A percentile compares a stretch with the other conserved stretches of the same genome.
Conservation (phyloP, 2,888 invertebrate species). For the Flabesymbios commensalis region DNA sequence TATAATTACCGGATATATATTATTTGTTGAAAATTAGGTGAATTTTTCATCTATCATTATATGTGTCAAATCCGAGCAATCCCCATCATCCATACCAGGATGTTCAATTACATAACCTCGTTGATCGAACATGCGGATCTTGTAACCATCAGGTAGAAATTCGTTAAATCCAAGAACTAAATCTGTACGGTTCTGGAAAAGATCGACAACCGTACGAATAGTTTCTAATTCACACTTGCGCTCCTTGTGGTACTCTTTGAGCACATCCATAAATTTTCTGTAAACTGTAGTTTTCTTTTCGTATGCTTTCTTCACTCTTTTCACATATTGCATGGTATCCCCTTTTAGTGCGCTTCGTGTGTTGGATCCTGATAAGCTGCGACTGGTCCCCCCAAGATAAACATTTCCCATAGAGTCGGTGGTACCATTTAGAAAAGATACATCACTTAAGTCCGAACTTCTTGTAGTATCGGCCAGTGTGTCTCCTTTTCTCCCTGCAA, state of each 20-base stretch:
- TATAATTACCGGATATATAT: too few species aligned
- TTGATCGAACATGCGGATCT: neutral
- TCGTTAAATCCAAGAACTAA: conserved; percentile 33
- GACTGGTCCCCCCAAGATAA: too few species aligned
- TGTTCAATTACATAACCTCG: neutral
- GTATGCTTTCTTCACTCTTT: conserved; percentile 16
- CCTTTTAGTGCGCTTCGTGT: too few species aligned
- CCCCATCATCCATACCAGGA: neutral
- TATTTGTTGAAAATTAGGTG: too few species aligned
- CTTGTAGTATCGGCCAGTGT: too few species aligned
- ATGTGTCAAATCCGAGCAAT: neutral
- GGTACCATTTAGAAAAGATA: too few species aligned
- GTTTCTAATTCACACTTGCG: conserved; percentile 1
- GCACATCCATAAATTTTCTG: conserved; percentile 16
- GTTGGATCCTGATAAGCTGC: too few species aligned
- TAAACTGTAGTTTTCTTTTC: conserved; percentile 15
- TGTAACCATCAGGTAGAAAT: conserved; percentile 30
- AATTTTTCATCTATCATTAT: neutral
- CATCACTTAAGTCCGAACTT: too few species aligned
- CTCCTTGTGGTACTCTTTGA: conserved; percentile 15
- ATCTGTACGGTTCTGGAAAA: conserved; percentile 16
- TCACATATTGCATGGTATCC: neutral
- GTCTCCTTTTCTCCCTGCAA: neutral
- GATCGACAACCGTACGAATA: conserved; percentile 10
- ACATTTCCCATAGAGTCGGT: too few species aligned